Base-by-base conservation (phyloP, 2,888 invertebrate genomes). In the Drosophila aldrichi region DNA sequence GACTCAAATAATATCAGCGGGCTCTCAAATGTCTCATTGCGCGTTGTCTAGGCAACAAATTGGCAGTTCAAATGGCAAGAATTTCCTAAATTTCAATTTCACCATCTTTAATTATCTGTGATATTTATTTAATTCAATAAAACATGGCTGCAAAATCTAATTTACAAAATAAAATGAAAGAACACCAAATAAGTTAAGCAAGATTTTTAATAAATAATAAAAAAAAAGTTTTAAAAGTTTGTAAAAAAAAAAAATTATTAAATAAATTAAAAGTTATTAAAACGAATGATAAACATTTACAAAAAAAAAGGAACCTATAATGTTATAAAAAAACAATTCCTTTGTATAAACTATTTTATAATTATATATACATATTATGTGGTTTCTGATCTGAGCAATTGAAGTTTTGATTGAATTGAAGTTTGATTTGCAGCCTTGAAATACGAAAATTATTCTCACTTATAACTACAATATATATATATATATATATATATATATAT, bases 1-100 rank as follows among this genome's bases (percentile, higher is more conserved):
- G 60, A 49, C 34, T 58, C 2, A 54, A 40, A 10, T 16, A 46
- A 34, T 74, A 25, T 36, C n/a, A 32, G n/a, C 16, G 52, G 40
- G 59, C 48, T 44, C 34, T 56, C 38, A 52, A 54, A 10, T 54
- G 6, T 20, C 14, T 52, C 49, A 49, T 29, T 59, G 36, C 49
- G 73, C 56, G 57, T 55, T 63, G 43, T 64, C 52, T 60, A 57
- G 79, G 59, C 32, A 22, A 57, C 64, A 60, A 60, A 79, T 79
- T 78, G 76, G 79, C 76, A 77, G 59, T 56, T 41, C 3, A 57
- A 65, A 52, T 32, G 58, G 55, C 56, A 54, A 43, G 32, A 61
- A 48, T 52, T 56, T 56, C 40, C 10, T 12, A 77, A 77, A 61
- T 72, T 58, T 52, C 18, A 22, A 10, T 22, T 38, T 44, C 25